Percentiles rank a stretch among this genome's conserved stretches.
phyloP scores from a whole-genome alignment of 2,888 invertebrate genomes.

The Cheiracanthium punctorium region DNA sequence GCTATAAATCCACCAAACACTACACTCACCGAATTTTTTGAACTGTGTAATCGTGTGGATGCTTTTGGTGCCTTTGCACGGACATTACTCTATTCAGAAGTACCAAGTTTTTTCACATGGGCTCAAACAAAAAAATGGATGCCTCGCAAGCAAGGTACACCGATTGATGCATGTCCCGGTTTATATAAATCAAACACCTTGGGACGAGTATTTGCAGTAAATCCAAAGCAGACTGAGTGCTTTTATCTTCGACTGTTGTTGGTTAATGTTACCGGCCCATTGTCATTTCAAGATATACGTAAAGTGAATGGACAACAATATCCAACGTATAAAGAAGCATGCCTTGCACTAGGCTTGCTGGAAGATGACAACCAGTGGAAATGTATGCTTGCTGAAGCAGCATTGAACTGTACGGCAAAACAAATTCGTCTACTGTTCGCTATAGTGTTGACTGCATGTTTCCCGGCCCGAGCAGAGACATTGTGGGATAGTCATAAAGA shows the following conservation, averaged over 20 bases:
- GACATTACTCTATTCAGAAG: slow-evolving; percentile 11
- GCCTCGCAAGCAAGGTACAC: slow-evolving; percentile 46
- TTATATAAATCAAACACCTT: not conserved
- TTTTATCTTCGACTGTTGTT: slow-evolving; percentile 16
- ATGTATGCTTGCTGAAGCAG: slow-evolving; percentile 37
- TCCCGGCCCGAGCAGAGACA: not conserved
- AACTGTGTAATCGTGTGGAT: not conserved
- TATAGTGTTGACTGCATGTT: slow-evolving; percentile 38
- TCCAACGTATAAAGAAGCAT: no score
- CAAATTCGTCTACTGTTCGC: slow-evolving; percentile 35
- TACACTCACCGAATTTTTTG: not conserved
- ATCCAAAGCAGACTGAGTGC: slow-evolving; percentile 7
- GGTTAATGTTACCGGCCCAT: not conserved
- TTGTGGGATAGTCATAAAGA: slow-evolving; percentile 10
- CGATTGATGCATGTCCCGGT: not conserved
- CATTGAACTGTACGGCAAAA: slow-evolving; percentile 26
- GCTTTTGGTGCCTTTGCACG: slow-evolving; percentile 32
- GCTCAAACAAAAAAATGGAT: slow-evolving; percentile 15
- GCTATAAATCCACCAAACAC: not conserved
- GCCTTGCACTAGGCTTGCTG: slow-evolving; percentile 35
- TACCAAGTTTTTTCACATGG: not conserved
- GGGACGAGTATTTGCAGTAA: not conserved
- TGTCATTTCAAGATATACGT: not conserved
- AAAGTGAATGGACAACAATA: not conserved
- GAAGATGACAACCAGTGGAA: slow-evolving; percentile 41